A percentile compares a stretch with the other conserved stretches of the same genome.
phyloP scores from a whole-genome alignment of 2,888 invertebrate species.

The Watsonalla cultraria region DNA sequence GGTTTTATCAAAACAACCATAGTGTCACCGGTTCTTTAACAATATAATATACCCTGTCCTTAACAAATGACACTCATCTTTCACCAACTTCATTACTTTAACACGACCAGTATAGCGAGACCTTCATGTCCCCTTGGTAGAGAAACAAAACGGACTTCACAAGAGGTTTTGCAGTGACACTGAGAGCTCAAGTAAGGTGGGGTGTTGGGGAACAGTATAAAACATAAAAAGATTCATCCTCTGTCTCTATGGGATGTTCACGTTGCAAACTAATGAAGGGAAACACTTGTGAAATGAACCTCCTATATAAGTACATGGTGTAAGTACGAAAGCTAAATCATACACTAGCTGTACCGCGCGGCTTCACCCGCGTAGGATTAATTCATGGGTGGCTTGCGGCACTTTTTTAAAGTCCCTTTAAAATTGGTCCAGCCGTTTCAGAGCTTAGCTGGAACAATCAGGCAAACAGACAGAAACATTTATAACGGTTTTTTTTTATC shows the following conservation, averaged over 20 bases:
- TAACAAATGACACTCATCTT: constrained; percentile 55
- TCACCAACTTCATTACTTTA: constrained; percentile 51
- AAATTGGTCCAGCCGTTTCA: too few species aligned
- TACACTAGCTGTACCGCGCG: too few species aligned
- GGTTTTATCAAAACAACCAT: not conserved
- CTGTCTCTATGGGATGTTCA: constrained; percentile 28
- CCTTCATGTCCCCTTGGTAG: constrained; percentile 12
- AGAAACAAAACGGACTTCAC: not conserved
- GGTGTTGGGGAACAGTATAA: constrained; percentile 16
- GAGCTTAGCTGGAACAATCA: too few species aligned
- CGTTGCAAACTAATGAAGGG: constrained; percentile 46
- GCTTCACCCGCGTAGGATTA: too few species aligned
- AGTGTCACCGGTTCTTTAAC: not conserved
- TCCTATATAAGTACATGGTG: constrained; percentile 4
- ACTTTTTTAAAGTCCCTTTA: too few species aligned
- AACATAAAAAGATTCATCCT: constrained; percentile 38
- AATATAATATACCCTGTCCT: constrained; percentile 22
- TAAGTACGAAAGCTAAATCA: not conserved
- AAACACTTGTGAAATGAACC: constrained; percentile 24
- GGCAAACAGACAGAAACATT: too few species aligned
- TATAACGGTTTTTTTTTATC: too few species aligned
- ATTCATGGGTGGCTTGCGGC: too few species aligned
- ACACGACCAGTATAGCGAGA: constrained; percentile 29
- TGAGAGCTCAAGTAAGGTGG: constrained; percentile 11
- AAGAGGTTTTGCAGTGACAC: not conserved